Base-by-base conservation (phyloP, 1,140 invertebrate species). In the Drosophila oshimai region DNA sequence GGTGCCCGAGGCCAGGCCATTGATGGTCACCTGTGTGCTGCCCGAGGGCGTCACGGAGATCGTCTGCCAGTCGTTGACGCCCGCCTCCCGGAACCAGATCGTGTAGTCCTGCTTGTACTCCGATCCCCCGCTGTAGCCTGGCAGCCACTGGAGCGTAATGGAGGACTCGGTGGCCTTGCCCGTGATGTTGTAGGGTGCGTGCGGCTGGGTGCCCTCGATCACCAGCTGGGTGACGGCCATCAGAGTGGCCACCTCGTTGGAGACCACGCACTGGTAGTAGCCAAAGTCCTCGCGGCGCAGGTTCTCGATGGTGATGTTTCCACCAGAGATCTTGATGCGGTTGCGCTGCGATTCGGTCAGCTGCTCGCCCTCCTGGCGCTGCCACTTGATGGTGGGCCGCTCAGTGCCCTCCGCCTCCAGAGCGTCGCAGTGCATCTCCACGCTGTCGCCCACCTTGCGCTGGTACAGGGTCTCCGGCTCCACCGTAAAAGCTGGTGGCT, bases 61-160 rank as follows among this genome's bases (percentile, higher is more conserved):
- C 50, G 96, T 97, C 54, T 95, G 95, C 97, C 97, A 98, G 72
- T 97, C 95, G 17, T 94, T 94, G 78, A 95, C 94, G 42, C 96
- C 96, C 4, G 94, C 93, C 92, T 97, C 95, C 53, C 96, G 92
- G 90, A 97, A 97, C 97, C 97, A 97, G 74, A 98, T 96, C 28
- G 96, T 97, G 90, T 98, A 98, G 89, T 97, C 96, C 91, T 98
- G 97, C 88, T 97, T 96, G 92, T 97, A 98, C 92, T 97, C 96
- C 3, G 96, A 96, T 12, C 98, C 98, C 12, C 98, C 98, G 83
- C 97, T 97, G 90, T 99, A 99, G 0, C 97, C 97, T 5, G 98
- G 97, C 76, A 97, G 92, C 98, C 98, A 99, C 44, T 94, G 93
- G 6, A 99, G 92, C 17, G 96, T 96, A 13, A 98, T 98, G 47